phyloP scores from a whole-genome alignment of 2,888 invertebrate species.

The Cylloceria caligata region DNA sequence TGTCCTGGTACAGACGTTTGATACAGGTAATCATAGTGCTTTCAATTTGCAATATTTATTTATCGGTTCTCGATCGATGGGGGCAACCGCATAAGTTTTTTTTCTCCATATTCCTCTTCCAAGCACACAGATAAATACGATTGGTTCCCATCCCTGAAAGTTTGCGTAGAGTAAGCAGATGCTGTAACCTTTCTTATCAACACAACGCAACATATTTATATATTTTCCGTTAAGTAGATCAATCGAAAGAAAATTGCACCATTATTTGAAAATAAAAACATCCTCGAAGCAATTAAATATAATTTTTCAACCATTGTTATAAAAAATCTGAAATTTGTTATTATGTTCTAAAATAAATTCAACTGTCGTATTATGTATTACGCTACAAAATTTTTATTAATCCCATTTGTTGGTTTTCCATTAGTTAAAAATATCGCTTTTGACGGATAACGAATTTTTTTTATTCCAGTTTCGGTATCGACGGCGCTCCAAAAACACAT shows the following conservation, averaged over 20 bases:
- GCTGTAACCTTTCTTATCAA: background rate
- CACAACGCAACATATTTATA: background rate
- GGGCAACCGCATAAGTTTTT: conserved; percentile 2
- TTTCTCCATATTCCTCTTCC: background rate
- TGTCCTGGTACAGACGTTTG: background rate
- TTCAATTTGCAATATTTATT: conserved; percentile 39
- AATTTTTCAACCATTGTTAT: too few species aligned
- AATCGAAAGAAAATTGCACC: background rate
- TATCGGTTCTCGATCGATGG: conserved; percentile 36
- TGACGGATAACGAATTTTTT: too few species aligned
- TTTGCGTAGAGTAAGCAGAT: background rate
- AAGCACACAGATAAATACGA: background rate
- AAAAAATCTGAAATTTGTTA: too few species aligned
- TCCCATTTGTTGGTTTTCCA: too few species aligned
- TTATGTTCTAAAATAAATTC: too few species aligned
- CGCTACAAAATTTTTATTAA: too few species aligned
- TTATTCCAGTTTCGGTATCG: too few species aligned
- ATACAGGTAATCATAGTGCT: conserved; percentile 17
- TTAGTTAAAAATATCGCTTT: too few species aligned
- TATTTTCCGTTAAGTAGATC: background rate
- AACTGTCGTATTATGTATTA: too few species aligned
- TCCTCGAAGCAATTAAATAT: background rate
- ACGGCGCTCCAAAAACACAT: too few species aligned
- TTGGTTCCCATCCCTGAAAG: background rate
- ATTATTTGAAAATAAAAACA: background rate